Evolutionary conservation across 2,888 invertebrate genomes (phyloP).

Genomic region (Nephrotoma flavescens): DNA sequence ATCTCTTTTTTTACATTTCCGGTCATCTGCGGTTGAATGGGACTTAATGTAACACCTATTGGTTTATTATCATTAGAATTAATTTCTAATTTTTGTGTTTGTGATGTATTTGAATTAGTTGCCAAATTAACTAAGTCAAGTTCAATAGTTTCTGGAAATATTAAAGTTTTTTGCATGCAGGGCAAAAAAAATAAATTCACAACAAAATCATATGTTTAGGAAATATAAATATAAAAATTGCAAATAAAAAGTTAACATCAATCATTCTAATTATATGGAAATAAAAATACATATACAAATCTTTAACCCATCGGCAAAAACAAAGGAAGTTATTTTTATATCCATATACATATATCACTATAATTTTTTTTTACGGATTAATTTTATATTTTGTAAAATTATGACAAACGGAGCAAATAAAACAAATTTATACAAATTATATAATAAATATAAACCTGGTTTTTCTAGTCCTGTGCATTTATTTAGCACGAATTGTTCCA

Average conservation of each 20-base stretch:
- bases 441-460: constrained; percentile 50
- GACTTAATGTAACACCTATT: constrained; percentile 12
- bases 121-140: constrained; percentile 16
- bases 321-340: background rate
- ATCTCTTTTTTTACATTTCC: constrained; percentile 15
- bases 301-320: background rate
- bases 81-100: constrained; percentile 3
- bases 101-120: constrained; percentile 11
- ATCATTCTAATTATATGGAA: background rate
- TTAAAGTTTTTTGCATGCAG: background rate
- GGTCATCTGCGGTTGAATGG: constrained; percentile 11
- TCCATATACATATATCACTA: background rate
- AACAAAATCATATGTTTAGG: constrained; percentile 4
- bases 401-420: background rate
- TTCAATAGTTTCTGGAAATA: constrained; percentile 15
- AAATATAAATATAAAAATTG: background rate
- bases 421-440: background rate
- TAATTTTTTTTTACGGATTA: background rate
- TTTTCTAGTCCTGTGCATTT: constrained; percentile 90
- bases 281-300: background rate
- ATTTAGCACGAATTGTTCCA: constrained; percentile 80
- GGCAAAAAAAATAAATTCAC: constrained; percentile 8
- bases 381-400: background rate
- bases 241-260: background rate
- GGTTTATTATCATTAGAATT: constrained; percentile 8